Evolutionary conservation across 2,113 vertebrate species (phyloP).

Genomic region (Semicossyphus pulcher): DNA sequence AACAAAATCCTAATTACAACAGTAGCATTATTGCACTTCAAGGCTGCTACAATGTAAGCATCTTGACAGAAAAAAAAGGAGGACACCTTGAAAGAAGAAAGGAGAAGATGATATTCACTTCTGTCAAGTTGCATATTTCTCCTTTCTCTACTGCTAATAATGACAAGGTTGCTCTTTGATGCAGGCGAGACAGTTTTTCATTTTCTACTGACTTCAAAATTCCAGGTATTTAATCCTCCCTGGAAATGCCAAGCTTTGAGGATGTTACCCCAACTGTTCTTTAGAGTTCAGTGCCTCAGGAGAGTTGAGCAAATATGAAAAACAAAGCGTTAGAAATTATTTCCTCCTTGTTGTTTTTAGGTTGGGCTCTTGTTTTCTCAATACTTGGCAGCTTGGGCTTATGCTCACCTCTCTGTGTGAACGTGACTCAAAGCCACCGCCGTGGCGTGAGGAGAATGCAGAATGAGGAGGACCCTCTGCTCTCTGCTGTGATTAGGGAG

Average conservation of each 20-base stretch:
- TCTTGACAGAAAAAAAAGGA: conserved; percentile 58
- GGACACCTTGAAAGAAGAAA: conserved; percentile 71
- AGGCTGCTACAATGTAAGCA: conserved; percentile 30
- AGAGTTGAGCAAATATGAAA: conserved; percentile 72
- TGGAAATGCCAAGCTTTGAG: conserved; percentile 78
- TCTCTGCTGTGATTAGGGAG: conserved; percentile 55
- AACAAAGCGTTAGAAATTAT: conserved; percentile 70
- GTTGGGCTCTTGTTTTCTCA: conserved; percentile 66
- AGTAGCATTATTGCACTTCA: conserved; percentile 40
- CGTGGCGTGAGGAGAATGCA: conserved; percentile 63
- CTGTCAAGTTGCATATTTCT: conserved; percentile 71
- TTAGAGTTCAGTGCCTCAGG: conserved; percentile 67
- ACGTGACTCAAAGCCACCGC: conserved; percentile 59
- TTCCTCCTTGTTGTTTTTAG: conserved; percentile 65
- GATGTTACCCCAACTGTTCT: conserved; percentile 72
- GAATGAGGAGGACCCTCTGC: conserved; percentile 50
- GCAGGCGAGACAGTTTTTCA: conserved; percentile 74
- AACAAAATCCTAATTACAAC: conserved; percentile 66
- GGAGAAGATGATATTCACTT: conserved; percentile 59
- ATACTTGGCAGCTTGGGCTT: conserved; percentile 62
- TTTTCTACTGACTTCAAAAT: conserved; percentile 73
- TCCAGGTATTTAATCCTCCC: conserved; percentile 76
- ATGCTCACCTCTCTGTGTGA: conserved; percentile 57
- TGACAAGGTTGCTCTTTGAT: conserved; percentile 77
- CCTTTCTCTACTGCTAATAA: conserved; percentile 67